Percentiles rank a stretch among this genome's conserved stretches.
Evolutionary conservation across 1,140 invertebrate genomes (phyloP).

Genomic region (Apolygus lucorum): DNA sequence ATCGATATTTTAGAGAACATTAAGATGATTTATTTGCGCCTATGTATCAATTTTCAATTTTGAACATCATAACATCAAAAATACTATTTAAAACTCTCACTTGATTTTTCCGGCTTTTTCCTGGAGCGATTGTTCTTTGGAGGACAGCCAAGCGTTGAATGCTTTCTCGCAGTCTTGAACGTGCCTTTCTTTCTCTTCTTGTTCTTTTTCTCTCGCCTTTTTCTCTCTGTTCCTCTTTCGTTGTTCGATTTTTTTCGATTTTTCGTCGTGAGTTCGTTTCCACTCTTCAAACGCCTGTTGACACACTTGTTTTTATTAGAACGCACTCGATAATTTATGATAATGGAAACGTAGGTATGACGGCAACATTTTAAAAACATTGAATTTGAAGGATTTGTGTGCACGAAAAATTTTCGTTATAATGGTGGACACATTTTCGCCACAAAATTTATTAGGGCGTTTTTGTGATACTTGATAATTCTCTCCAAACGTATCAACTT

Average conservation of each 20-base stretch:
- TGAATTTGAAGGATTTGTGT: background rate
- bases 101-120: background rate
- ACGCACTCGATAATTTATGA: no score
- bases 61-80: no score
- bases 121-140: background rate
- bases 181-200: constrained; percentile 22
- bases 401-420: no score
- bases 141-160: background rate
- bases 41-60: no score
- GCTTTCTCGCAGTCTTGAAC: constrained; percentile 11
- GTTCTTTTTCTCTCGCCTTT: constrained; percentile 17
- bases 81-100: no score
- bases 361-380: background rate
- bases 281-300: constrained; percentile 24
- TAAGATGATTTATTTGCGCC: no score
- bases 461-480: no score
- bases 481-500: no score
- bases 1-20: no score
- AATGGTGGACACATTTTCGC: no score
- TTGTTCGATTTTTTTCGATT: constrained; percentile 17
- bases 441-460: no score
- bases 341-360: background rate
- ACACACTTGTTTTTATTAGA: no score
- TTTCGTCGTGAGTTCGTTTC: constrained; percentile 18
- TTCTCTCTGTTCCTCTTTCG: constrained; percentile 19